Base-by-base conservation (phyloP, 2,888 invertebrate species). In the Polyploca ridens region DNA sequence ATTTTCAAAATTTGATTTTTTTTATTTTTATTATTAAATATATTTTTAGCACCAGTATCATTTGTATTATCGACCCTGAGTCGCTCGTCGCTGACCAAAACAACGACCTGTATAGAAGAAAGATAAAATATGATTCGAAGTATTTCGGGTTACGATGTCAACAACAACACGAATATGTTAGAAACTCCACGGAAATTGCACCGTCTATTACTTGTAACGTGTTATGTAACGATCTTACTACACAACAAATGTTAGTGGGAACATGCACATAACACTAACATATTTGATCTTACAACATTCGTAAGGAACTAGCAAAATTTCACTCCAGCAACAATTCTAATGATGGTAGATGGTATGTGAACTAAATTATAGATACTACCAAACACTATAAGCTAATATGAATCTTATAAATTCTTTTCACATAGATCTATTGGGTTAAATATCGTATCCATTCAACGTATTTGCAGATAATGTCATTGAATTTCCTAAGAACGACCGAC, bases 121-220 rank as follows among this genome's bases (percentile, higher is more conserved):
- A 27, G 27, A 27, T 27, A 49, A 49, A 49, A 10, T 3, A 54
- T 19, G 49, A 8, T 19, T 54, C 19, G 7, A n/a, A 19, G 10
- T 54, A 54, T 54, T 19, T 54, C 10, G 54, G 62, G 66, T 70
- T 69, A 67, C 33, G 61, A 62, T 69, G 65, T 73, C 66, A 68
- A 69, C 69, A 70, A 70, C 66, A 69, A 69, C 70, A 67, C 71
- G 72, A 69, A 70, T 70, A 73, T 66, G 68, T 68, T 67, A 62
- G 67, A 66, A 70, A 69, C 61, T 59, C 67, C 66, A 64, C 61
- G 72, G 70, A 75, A 79, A 76, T 77, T 75, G 66, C 71, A 63
- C 67, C 71, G 72, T 71, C 71, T 70, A 67, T 75, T 75, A 71
- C 72, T 70, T 70, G 65, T 69, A 73, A 71, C 68, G 66, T 69